Evolutionary conservation across 2,888 invertebrate genomes (phyloP).

Genomic region (Lochmaea crataegi): DNA sequence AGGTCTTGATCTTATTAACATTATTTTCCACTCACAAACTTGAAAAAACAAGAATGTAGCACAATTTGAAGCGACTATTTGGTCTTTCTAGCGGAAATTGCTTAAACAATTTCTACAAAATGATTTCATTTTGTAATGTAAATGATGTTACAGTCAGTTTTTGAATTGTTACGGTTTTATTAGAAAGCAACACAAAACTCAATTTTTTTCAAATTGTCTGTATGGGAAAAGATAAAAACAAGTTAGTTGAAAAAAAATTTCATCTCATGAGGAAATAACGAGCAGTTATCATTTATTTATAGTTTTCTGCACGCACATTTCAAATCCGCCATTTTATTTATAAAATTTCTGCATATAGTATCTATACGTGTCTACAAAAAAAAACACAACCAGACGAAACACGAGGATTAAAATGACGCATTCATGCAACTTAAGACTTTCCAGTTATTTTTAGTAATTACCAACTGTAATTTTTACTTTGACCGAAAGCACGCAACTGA

Average conservation of each 20-base stretch:
- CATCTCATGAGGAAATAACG: slow-evolving; percentile 5
- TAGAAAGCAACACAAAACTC: too few relatives aligned
- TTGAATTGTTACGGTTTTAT: too few relatives aligned
- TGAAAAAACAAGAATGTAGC: too few relatives aligned
- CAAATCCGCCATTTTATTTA: slow-evolving; percentile 9
- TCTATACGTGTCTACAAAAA: background rate
- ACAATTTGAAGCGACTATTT: too few relatives aligned
- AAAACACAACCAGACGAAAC: background rate
- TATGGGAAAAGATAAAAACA: background rate
- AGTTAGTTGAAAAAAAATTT: background rate
- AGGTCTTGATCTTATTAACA: too few relatives aligned
- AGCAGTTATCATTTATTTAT: slow-evolving; percentile 4
- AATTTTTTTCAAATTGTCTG: background rate
- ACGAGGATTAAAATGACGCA: slow-evolving; percentile 3
- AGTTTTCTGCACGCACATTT: slow-evolving; percentile 8
- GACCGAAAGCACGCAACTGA: background rate
- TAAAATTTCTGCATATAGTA: background rate
- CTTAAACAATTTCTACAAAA: too few relatives aligned
- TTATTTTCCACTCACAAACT: too few relatives aligned
- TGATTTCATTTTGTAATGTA: too few relatives aligned
- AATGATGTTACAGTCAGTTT: too few relatives aligned
- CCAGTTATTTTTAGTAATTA: slow-evolving; percentile 10
- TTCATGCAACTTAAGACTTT: slow-evolving; percentile 2
- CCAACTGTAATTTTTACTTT: background rate
- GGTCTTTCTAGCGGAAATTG: too few relatives aligned